These are phyloP conservation scores for Julus scandinavius DNA, from an alignment of 2,888 invertebrate species.

Conservation along the genomic window DNA sequence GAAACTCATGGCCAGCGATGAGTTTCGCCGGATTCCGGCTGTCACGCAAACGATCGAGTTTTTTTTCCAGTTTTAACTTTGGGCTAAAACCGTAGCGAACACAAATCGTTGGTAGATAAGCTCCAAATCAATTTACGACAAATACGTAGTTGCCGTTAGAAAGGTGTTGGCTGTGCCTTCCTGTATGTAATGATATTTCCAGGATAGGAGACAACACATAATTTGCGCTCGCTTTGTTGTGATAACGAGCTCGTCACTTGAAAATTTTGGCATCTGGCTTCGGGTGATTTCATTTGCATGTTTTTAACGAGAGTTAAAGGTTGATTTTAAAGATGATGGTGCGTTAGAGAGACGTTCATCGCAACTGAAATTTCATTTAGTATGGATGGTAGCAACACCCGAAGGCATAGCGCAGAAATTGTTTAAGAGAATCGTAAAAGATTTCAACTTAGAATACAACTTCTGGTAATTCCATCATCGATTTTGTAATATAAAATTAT, in stretches of 20 bases:
- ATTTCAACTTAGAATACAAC: no score
- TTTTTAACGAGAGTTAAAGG: background rate
- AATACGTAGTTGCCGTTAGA: background rate
- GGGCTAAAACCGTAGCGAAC: background rate
- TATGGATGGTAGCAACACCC: no score
- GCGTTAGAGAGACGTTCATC: background rate
- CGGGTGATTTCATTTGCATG: background rate
- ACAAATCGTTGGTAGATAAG: background rate
- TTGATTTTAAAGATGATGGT: background rate
- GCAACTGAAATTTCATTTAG: no score
- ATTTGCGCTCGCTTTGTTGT: background rate
- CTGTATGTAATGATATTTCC: no score
- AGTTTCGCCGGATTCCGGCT: background rate
- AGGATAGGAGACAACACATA: no score
- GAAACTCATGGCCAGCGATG: background rate
- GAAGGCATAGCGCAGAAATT: no score
- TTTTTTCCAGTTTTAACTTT: background rate
- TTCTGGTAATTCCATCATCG: no score
- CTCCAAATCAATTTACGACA: background rate
- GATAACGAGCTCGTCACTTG: background rate
- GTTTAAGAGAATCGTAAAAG: no score
- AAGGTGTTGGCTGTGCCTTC: background rate
- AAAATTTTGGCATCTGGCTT: background rate
- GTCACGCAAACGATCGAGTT: background rate
- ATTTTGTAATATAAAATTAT: no score